These are phyloP conservation scores for Criorhina ranunculi DNA, from an alignment of 2,888 invertebrate species.

Conservation along the genomic window DNA sequence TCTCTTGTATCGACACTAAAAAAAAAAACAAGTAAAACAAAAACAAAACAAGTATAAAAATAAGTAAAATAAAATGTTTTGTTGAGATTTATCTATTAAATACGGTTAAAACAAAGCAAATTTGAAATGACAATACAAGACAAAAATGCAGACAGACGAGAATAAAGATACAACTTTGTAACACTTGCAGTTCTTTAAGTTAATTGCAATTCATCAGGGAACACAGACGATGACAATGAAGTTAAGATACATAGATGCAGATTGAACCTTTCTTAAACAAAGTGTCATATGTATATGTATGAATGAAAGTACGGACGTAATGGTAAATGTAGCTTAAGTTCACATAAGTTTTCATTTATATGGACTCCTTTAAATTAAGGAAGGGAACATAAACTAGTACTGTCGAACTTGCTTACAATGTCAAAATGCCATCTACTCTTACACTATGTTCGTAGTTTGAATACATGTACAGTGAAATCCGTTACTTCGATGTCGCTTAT, in stretches of 20 bases:
- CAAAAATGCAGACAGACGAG: not conserved
- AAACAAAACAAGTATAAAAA: constrained; percentile 28
- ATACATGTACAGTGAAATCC: too few species aligned
- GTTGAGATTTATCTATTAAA: constrained; percentile 41
- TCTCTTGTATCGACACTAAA: constrained; percentile 86
- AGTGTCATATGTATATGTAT: constrained; percentile 1
- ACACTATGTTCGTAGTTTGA: too few species aligned
- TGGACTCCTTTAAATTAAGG: not conserved
- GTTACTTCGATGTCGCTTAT: too few species aligned
- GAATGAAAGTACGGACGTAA: not conserved
- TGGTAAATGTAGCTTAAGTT: too few species aligned
- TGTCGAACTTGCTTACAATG: too few species aligned
- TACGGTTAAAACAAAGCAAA: constrained; percentile 53
- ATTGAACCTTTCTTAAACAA: constrained; percentile 45
- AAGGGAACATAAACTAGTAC: too few species aligned
- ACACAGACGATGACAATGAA: constrained; percentile 63
- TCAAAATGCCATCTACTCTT: too few species aligned
- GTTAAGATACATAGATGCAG: constrained; percentile 59
- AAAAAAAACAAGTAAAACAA: constrained; percentile 62
- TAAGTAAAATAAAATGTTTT: constrained; percentile 52
- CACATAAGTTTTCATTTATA: constrained; percentile 2
- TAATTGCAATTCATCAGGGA: constrained; percentile 78
- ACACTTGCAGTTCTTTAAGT: constrained; percentile 66
- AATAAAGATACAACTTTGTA: constrained; percentile 56
- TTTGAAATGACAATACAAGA: constrained; percentile 30